Evolutionary conservation across 2,113 vertebrate genomes (phyloP).

Genomic region (Megaceryle torquata): DNA sequence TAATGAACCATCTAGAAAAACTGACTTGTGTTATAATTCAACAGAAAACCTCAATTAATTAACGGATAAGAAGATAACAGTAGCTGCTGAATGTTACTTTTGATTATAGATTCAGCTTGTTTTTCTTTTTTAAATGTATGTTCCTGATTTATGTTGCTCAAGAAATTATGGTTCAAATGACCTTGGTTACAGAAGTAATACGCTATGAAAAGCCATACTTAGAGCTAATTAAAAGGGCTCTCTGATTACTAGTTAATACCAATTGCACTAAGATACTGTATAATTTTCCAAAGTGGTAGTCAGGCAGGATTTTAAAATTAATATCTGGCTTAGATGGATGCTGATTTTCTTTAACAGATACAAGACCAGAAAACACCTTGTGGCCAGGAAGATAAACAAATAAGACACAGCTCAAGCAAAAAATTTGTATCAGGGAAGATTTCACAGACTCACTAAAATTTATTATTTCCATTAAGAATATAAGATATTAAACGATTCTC

Average conservation of each 20-base stretch:
- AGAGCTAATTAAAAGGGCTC: conserved; percentile 29
- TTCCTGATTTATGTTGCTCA: neutral
- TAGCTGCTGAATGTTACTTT: neutral
- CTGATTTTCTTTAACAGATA: neutral
- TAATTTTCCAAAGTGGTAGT: conserved; percentile 1
- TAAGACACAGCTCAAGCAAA: neutral
- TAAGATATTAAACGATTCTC: neutral
- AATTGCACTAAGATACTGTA: neutral
- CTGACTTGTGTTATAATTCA: conserved; percentile 70
- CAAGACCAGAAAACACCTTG: neutral
- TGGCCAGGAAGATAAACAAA: neutral
- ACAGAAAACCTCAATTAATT: conserved; percentile 66
- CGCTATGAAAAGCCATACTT: neutral
- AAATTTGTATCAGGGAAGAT: neutral
- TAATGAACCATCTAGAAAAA: conserved; percentile 87
- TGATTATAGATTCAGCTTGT: conserved; percentile 25
- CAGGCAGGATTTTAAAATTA: neutral
- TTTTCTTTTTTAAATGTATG: conserved; percentile 24
- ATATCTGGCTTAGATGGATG: neutral
- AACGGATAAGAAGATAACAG: conserved; percentile 63
- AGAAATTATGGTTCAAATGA: conserved; percentile 38
- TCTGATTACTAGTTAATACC: neutral
- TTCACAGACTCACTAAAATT: neutral
- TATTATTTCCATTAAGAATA: neutral
- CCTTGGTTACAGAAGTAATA: conserved; percentile 47